These are phyloP conservation scores for Scelioninae gen. 2 DNA, from an alignment of 2,888 invertebrate species.

Conservation along the genomic window DNA sequence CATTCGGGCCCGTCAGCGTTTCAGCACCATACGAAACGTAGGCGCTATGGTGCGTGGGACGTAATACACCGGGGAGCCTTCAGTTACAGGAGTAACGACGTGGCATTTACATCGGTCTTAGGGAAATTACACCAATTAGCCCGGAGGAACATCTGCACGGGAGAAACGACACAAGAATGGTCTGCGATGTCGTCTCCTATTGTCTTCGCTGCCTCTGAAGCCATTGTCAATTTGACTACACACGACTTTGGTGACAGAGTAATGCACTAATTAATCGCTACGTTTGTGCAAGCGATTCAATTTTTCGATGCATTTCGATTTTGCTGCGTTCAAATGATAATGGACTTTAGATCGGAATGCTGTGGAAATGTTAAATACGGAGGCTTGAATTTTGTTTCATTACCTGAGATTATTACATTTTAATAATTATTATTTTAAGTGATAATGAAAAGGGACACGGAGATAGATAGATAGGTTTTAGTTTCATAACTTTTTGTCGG, in stretches of 20 bases:
- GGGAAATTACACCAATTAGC: slow-evolving; percentile 61
- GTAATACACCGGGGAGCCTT: slow-evolving; percentile 43
- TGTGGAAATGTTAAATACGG: too few relatives aligned
- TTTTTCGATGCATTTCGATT: slow-evolving; percentile 3
- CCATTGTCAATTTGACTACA: slow-evolving; percentile 49
- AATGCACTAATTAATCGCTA: slow-evolving; percentile 39
- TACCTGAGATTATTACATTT: too few relatives aligned
- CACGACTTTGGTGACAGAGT: slow-evolving; percentile 29
- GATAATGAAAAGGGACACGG: too few relatives aligned
- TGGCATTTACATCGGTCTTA: slow-evolving; percentile 69
- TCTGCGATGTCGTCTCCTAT: slow-evolving; percentile 51
- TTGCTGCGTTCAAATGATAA: too few relatives aligned
- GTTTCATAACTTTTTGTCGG: too few relatives aligned
- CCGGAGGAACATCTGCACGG: slow-evolving; percentile 49
- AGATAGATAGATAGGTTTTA: too few relatives aligned
- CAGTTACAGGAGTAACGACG: slow-evolving; percentile 58
- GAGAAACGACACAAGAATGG: slow-evolving; percentile 64
- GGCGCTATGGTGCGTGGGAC: slow-evolving; percentile 57
- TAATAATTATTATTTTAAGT: too few relatives aligned
- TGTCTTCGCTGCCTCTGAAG: slow-evolving; percentile 50
- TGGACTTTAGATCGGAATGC: too few relatives aligned
- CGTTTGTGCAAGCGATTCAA: slow-evolving; percentile 7
- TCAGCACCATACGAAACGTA: slow-evolving; percentile 52
- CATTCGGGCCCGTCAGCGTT: slow-evolving; percentile 47
- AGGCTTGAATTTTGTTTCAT: too few relatives aligned